Conservation (phyloP, 2,113 vertebrate genomes). For the Pyxicephalus adspersus region DNA sequence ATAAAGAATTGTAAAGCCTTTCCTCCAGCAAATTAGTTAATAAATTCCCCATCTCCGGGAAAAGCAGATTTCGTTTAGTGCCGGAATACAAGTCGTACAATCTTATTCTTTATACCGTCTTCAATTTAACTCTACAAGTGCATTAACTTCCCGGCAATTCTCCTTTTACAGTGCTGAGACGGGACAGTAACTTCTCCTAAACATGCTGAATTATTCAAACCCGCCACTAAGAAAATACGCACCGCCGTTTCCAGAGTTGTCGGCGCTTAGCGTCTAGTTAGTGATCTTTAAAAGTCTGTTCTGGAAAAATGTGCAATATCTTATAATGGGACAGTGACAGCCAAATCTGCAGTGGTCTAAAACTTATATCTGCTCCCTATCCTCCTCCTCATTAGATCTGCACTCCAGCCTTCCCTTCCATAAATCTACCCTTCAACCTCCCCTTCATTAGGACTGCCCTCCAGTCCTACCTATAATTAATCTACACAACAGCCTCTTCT, state of each 20-base stretch:
- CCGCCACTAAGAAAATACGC: slow-evolving; percentile 40
- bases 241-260: background rate
- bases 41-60: slow-evolving; percentile 23
- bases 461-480: too few relatives aligned
- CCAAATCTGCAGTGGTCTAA: background rate
- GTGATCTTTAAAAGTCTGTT: slow-evolving; percentile 43
- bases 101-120: slow-evolving; percentile 38
- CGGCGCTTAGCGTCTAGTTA: slow-evolving; percentile 33
- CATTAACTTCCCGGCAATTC: slow-evolving; percentile 41
- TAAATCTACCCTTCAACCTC: too few relatives aligned
- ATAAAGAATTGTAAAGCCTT: slow-evolving; percentile 14
- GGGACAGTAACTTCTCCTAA: slow-evolving; percentile 44
- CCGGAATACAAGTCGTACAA: slow-evolving; percentile 40
- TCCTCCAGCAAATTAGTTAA: slow-evolving; percentile 41
- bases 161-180: slow-evolving; percentile 48
- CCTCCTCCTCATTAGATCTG: too few relatives aligned
- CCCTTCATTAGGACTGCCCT: too few relatives aligned
- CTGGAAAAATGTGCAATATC: slow-evolving; percentile 31
- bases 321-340: background rate
- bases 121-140: slow-evolving; percentile 55
- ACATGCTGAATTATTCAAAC: slow-evolving; percentile 53
- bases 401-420: too few relatives aligned
- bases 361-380: too few relatives aligned
- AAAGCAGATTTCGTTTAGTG: slow-evolving; percentile 42
- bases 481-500: too few relatives aligned